Conservation (phyloP, 2,113 vertebrate species). For the Pseudopodoces humilis region DNA sequence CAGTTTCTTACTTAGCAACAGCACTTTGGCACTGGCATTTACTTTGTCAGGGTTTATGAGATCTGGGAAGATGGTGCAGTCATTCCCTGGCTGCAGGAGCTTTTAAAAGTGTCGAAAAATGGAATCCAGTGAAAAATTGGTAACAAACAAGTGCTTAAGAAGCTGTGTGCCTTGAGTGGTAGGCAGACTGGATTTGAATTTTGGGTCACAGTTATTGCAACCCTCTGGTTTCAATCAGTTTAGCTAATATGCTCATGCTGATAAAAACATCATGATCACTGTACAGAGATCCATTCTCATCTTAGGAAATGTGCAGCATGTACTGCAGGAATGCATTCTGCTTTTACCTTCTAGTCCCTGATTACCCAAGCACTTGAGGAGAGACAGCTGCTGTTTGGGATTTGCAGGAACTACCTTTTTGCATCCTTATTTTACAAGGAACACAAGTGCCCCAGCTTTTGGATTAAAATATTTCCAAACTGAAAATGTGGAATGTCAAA, state of each 20-base stretch:
- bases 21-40: neutral
- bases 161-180: neutral
- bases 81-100: neutral
- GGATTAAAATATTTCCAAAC: neutral
- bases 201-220: neutral
- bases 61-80: neutral
- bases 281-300: neutral
- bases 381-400: neutral
- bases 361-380: neutral
- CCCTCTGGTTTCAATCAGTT: neutral
- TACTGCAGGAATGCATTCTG: neutral
- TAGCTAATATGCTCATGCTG: neutral
- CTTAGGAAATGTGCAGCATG: neutral
- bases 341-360: neutral
- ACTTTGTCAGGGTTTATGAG: neutral
- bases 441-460: neutral
- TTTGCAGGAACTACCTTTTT: neutral
- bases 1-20: constrained; percentile 6
- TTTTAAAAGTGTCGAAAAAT: neutral
- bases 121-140: neutral
- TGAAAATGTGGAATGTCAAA: neutral
- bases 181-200: neutral
- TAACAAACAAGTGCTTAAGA: neutral
- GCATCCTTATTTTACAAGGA: neutral
- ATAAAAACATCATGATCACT: neutral